Evolutionary conservation across 2,888 invertebrate species (phyloP).

Genomic region (Dermolepida albohirtum): DNA sequence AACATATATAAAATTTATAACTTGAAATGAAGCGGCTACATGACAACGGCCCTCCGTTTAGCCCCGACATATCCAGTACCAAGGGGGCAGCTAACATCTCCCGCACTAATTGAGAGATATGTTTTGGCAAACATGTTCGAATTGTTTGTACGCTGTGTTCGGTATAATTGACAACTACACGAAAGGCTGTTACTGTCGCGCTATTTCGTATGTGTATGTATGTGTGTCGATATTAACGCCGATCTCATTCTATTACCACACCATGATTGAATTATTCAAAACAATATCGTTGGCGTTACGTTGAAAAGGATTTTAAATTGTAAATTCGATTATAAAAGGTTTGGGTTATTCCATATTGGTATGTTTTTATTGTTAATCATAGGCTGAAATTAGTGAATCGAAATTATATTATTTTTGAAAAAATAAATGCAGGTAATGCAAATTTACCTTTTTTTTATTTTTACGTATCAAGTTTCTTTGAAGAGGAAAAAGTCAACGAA

Average conservation of each 20-base stretch:
- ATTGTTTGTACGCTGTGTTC: conserved; percentile 44
- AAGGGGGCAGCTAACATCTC: conserved; percentile 18
- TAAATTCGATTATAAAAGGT: background rate
- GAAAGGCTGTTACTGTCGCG: conserved; percentile 29
- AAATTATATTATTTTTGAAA: too few species aligned
- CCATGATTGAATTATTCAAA: conserved; percentile 6
- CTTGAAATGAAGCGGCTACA: conserved; percentile 19
- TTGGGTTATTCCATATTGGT: too few species aligned
- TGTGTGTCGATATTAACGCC: conserved; percentile 3
- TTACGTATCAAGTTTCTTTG: too few species aligned
- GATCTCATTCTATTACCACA: conserved; percentile 21
- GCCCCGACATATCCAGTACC: background rate
- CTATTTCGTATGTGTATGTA: background rate
- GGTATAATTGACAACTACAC: conserved; percentile 25
- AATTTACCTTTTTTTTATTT: too few species aligned
- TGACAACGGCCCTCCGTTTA: background rate
- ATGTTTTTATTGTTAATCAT: too few species aligned
- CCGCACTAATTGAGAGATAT: conserved; percentile 41
- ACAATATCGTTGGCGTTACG: background rate
- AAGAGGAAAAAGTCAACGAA: too few species aligned
- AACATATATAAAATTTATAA: conserved; percentile 33
- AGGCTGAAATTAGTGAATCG: too few species aligned
- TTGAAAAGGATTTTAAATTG: too few species aligned
- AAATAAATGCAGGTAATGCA: too few species aligned
- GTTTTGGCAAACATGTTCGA: conserved; percentile 52